Conservation (phyloP, 2,113 vertebrate species). For the Xiphophorus maculatus region DNA sequence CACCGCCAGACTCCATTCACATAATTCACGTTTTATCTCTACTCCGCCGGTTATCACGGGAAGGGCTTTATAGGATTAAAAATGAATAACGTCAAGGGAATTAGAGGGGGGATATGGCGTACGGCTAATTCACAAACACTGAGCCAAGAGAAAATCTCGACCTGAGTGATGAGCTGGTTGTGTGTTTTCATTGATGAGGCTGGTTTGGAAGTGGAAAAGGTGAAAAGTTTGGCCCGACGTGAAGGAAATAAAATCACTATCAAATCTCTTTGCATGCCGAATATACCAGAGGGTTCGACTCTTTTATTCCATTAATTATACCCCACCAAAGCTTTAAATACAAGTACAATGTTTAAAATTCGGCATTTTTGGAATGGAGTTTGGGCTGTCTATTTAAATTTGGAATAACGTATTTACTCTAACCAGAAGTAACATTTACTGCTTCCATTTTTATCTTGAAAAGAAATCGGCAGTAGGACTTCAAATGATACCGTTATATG, state of each 20-base stretch:
- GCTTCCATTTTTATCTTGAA: not conserved
- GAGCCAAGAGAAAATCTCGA: not conserved
- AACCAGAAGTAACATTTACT: not conserved
- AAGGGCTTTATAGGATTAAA: no score
- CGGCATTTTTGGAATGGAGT: not conserved
- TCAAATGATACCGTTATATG: no score
- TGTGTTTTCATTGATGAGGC: slow-evolving; percentile 1
- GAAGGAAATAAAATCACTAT: not conserved
- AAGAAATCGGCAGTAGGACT: not conserved
- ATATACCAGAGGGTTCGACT: not conserved
- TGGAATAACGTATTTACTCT: no score
- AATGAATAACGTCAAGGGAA: not conserved
- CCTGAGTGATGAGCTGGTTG: not conserved
- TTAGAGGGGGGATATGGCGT: not conserved
- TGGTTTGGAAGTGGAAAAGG: not conserved
- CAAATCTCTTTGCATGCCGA: not conserved
- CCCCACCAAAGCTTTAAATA: not conserved
- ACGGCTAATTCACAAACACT: not conserved
- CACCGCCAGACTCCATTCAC: slow-evolving; percentile 8
- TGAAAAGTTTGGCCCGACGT: not conserved
- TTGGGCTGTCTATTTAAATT: slow-evolving; percentile 24
- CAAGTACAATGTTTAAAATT: not conserved
- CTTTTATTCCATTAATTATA: not conserved
- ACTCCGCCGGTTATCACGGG: not conserved
- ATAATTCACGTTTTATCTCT: not conserved